phyloP scores from a whole-genome alignment of 2,113 vertebrate genomes.

The Montifringilla adamsi region DNA sequence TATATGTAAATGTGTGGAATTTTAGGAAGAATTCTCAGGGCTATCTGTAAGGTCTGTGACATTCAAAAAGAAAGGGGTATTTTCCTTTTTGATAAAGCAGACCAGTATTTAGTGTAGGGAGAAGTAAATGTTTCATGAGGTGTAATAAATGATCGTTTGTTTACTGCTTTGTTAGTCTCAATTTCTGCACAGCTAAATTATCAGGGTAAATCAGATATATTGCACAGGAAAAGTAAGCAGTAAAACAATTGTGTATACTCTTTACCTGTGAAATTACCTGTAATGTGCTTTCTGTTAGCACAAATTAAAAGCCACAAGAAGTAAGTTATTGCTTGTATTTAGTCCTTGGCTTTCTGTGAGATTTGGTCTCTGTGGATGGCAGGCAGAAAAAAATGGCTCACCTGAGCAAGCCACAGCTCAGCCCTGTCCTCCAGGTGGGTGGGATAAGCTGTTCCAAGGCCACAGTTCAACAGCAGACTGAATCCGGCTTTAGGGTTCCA shows the following conservation, averaged over 20 bases:
- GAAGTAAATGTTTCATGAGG: background rate
- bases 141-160: background rate
- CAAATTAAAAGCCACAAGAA: background rate
- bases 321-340: background rate
- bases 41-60: background rate
- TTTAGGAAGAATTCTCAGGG: background rate
- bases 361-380: background rate
- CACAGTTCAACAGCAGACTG: background rate
- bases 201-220: background rate
- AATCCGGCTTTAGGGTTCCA: background rate
- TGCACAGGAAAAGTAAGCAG: background rate
- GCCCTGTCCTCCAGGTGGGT: accelerated
- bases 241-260: background rate
- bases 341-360: background rate
- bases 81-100: background rate
- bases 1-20: background rate
- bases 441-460: background rate
- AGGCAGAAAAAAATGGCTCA: background rate
- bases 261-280: background rate
- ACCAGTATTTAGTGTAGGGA: background rate
- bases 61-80: background rate
- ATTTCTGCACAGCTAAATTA: background rate
- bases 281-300: background rate
- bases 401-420: background rate
- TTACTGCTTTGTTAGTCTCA: background rate